Evolutionary conservation across 1,140 invertebrate species (phyloP).

Genomic region (Helicoverpa zea): DNA sequence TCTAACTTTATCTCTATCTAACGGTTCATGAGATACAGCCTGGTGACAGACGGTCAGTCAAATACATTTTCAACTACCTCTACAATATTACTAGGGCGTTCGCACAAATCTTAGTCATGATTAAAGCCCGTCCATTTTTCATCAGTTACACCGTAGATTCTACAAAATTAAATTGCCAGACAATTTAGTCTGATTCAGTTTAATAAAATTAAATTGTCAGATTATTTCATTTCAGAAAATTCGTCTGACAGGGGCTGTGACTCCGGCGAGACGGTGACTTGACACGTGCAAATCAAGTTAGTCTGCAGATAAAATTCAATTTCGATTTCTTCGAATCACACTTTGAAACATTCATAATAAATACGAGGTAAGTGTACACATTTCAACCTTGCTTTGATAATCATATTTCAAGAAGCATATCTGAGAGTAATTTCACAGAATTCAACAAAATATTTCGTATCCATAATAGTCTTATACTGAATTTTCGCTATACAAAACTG

Average conservation of each 20-base stretch:
- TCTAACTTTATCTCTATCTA: too few species aligned
- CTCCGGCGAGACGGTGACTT: neutral
- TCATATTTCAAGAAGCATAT: too few species aligned
- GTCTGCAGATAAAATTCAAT: conserved; percentile 11
- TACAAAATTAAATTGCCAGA: conserved; percentile 38
- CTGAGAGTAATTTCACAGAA: neutral
- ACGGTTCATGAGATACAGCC: too few species aligned
- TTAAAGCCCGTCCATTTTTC: neutral
- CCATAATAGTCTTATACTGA: neutral
- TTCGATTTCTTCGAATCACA: neutral
- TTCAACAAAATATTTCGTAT: neutral
- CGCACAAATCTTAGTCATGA: neutral
- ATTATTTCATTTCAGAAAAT: conserved; percentile 37
- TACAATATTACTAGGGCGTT: neutral
- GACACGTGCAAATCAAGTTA: conserved; percentile 18
- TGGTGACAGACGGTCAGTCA: too few species aligned
- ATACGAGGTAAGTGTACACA: too few species aligned
- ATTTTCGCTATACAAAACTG: neutral
- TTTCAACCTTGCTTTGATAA: too few species aligned
- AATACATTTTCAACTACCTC: too few species aligned
- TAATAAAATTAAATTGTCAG: conserved; percentile 41
- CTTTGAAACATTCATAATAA: too few species aligned
- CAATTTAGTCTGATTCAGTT: conserved; percentile 32
- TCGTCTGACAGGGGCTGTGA: conserved; percentile 9
- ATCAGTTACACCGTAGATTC: conserved; percentile 5